Evolutionary conservation across 2,113 vertebrate species (phyloP), one percentile per base, ranked within the genome.

Genomic region (Ancistrus triradiatus): DNA sequence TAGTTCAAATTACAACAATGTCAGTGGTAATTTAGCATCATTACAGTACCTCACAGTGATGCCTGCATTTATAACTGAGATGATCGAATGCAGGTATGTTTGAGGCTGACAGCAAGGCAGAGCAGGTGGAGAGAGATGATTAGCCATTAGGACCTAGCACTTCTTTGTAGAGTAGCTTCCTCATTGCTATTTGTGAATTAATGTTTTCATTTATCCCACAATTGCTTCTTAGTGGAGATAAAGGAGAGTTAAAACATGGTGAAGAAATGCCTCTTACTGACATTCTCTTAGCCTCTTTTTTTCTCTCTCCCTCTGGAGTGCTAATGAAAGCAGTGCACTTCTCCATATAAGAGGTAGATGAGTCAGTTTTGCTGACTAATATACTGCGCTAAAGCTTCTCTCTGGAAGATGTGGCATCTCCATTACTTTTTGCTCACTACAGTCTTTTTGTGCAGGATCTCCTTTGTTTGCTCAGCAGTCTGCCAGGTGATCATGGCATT

Each of bases 321-420:
- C 61, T 73, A 66, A 53, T 68, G 60, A 73, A 72, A 68, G 71
- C 62, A 33, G 51, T 68, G 62, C 63, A 69, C 62, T 69, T 68
- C 62, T 49, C 40, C 43, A 37, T 64, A 46, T 59, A 64, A 27
- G 28, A 59, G 38, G 22, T 33, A 48, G 71, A 73, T 55, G 71
- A 64, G 71, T 68, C 71, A 59, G 51, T 73, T 67, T 59, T 59
- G 66, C 66, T 73, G 71, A 73, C 53, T 65, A 64, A 60, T 68
- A 62, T 78, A 73, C 64, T 81, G 67, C 72, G 79, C 78, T 84
- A 51, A 76, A 77, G 58, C 53, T 35, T 33, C 37, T 37, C 14
- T 50, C 47, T 27, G 47, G 18, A 50, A 5, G 59, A 53, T 38
- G 35, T 35, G n/a, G 33, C 27, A 8, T 40, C 35, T 52, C 35